Evolutionary conservation across 2,113 vertebrate species (phyloP), one percentile per base, ranked within the genome.

Genomic region (Sinocyclocheilus maitianheensis): DNA sequence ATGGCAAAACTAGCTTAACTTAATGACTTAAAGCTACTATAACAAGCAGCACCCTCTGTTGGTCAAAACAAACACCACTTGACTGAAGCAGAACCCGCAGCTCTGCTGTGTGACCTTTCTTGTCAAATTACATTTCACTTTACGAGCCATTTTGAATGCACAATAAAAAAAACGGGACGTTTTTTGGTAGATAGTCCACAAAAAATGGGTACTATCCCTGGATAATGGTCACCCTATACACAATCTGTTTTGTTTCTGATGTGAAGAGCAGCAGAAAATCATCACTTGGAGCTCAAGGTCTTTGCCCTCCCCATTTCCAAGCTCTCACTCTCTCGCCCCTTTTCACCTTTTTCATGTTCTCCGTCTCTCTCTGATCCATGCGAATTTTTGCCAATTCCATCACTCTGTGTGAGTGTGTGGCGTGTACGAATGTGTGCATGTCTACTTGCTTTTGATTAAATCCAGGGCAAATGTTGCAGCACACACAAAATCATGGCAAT

Each of bases 401-500:
- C 58, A n/a, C 81, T 24, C 60, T 60, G 78, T 84, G 79, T 88
- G 85, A 48, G 87, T 84, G 88, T 84, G 87, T 83, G 65, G 6
- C 26, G 74, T 79, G 46, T 24, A 62, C 46, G 77, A 48, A 58
- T 63, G 86, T 85, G 85, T 55, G 72, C 72, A 71, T 71, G 67
- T 87, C 86, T 90, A 87, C 81, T 87, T 89, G 89, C 88, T 90
- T 91, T 90, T 91, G 88, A 93, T 93, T 91, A 91, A 88, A 91
- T 91, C 84, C 88, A 83, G 85, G 88, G 87, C 87, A 81, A 87
- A 88, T 86, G 74, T 77, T 85, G 74, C 71, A 43, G 83, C 83
- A 84, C 81, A 77, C 74, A 87, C 85, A 87, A 85, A 86, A 87
- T 72, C 84, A 53, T 82, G 63, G 84, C 85, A 90, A 90, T 76